Evolutionary conservation across 2,113 vertebrate species (phyloP), one percentile per base, ranked within the genome.

Genomic region (Elachura formosa): DNA sequence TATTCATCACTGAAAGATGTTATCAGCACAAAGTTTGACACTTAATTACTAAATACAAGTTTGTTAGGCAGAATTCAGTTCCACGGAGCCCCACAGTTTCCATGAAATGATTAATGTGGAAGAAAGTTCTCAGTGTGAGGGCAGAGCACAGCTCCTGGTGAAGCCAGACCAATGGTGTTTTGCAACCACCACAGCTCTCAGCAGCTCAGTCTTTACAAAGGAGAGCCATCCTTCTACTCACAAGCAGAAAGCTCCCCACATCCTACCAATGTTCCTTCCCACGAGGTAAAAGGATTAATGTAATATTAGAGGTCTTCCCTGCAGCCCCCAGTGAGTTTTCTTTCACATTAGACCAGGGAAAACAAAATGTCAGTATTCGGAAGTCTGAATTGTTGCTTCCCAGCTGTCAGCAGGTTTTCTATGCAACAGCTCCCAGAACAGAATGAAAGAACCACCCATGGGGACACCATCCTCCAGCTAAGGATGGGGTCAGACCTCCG

Each of bases 31-130:
- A 82, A 89, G 48, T 69, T 41, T 80, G 36, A 83, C 43, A 41
- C 51, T 73, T 95, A 96, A 96, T 94, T 95, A 94, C 52, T 40
- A 51, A 83, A 43, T 18, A 4, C 49, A 69, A 71, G n/a, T 71
- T 72, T 23, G 10, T 20, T 68, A 54, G 5, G 3, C n/a, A 68
- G 52, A 87, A 87, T 73, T 73, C 72, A 43, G 79, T 31, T 69
- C 43, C 71, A 52, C 22, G 68, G 56, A 86, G 76, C 4, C 40
- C 45, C 19, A 58, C 79, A 31, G 40, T 29, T 81, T 78, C 73
- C 51, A 46, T 25, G 29, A 68, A 77, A 71, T 0, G 0, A 73
- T 52, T 74, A 51, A 66, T 7, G 41, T 28, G 54, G 77, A 87
- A 87, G 25, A 41, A 95, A 75, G 40, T 22, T 28, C 38, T 75